Evolutionary conservation across 2,113 vertebrate species (phyloP), one percentile per base, ranked within the genome.

Genomic region (Oncorhynchus clarkii): DNA sequence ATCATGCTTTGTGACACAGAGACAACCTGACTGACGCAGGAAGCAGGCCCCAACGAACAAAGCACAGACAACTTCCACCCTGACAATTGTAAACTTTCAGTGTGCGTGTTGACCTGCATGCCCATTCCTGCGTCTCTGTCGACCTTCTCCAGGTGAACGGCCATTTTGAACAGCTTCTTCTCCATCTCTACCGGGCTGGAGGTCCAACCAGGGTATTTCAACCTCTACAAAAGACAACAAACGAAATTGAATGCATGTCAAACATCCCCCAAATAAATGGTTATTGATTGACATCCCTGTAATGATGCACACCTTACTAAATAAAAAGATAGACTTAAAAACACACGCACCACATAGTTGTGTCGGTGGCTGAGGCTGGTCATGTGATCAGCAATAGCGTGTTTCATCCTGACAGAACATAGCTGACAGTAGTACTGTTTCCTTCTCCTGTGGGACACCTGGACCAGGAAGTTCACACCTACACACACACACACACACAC

Each of bases 361-460:
- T 20, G 45, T 3, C 51, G 71, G 79, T 91, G 90, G 3, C 0
- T 4, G 0, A 0, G 3, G 29, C 7, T 27, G 1, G 0, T 29
- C 1, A 62, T 7, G 49, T 91, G 89, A 65, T 4, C 54, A 20
- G 26, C 4, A 14, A 29, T 34, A 14, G 78, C 73, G 0, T 0
- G 0, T 7, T 3, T 49, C 71, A 91, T 3, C 71, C 29, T 74
- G 26, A 84, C 39, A 11, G 73, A 78, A 71, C 90, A 91, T 26
- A 89, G 78, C 64, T 29, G 62, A 78, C 90, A 91, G 80, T 81
- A 91, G 70, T 73, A 31, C 13, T 88, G 87, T 57, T n/a, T 39
- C 68, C 24, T 88, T 2, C 3, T 26, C 22, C 72, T 20, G 18
- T 84, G 85, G 0, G 0, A 27, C 20, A 88, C 83, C 1, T 22